phyloP scores from a whole-genome alignment of 2,113 vertebrate genomes.

The Nannobrachium achirus region DNA sequence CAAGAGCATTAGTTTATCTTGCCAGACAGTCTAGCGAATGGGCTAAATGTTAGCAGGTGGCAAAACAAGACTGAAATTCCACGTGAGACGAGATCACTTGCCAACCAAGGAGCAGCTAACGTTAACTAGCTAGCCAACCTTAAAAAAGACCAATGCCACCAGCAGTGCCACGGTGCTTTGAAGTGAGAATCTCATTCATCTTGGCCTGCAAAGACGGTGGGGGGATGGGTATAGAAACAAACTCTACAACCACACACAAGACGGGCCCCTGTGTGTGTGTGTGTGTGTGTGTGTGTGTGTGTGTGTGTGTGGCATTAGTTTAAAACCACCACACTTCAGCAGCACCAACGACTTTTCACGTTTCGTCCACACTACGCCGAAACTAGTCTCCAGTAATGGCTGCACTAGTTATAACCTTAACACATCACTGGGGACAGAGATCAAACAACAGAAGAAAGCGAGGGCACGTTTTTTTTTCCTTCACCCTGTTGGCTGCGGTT shows the following conservation, averaged over 20 bases:
- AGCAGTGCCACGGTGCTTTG: conserved; percentile 71
- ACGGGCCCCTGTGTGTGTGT: conserved; percentile 64
- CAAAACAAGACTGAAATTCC: conserved; percentile 31
- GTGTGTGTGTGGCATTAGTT: conserved; percentile 34
- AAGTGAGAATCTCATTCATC: conserved; percentile 80
- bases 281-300: conserved; percentile 41
- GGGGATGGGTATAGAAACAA: conserved; percentile 79
- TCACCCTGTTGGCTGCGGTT: conserved; percentile 60
- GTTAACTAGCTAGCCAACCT: conserved; percentile 53
- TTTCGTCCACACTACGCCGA: background rate
- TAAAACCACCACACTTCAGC: conserved; percentile 35
- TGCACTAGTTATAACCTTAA: background rate
- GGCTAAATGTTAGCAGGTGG: conserved; percentile 16
- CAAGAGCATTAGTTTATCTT: conserved; percentile 30
- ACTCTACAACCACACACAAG: conserved; percentile 77
- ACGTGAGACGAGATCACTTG: background rate
- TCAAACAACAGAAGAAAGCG: conserved; percentile 62
- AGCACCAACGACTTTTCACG: conserved; percentile 1
- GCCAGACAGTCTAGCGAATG: conserved; percentile 11
- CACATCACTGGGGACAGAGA: conserved; percentile 6
- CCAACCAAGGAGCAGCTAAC: conserved; percentile 42
- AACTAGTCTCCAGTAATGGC: conserved; percentile 36
- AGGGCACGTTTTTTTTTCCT: conserved; percentile 66
- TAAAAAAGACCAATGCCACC: conserved; percentile 58
- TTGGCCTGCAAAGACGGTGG: conserved; percentile 78